Evolutionary conservation across 1,140 invertebrate species (phyloP), one percentile per base, ranked within the genome.

Genomic region (Zaprionus tsacasi): DNA sequence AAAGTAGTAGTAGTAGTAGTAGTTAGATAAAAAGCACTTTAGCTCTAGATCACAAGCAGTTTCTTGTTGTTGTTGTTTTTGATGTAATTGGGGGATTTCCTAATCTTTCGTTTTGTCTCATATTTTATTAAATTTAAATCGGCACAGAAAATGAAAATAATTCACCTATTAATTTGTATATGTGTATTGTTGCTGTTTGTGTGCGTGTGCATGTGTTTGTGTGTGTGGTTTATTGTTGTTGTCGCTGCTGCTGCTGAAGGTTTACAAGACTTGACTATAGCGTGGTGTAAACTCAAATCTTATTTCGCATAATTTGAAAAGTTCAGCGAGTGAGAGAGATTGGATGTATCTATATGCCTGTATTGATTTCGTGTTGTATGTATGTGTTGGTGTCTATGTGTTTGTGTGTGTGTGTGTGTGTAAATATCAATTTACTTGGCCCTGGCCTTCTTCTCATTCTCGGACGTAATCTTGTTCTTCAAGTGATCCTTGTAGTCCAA

Each of bases 401-500:
- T 56, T 17, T 43, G 50, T 54, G 17, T 40, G 52, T 65, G 55
- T 56, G 21, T 64, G 43, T 52, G 38, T 54, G 35, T 65, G 33
- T 79, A 15, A 61, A 13, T 70, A 64, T 79, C 64, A 89, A 85
- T 55, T 89, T 88, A 81, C 58, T 81, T 89, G 36, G 54, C 83
- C 78, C 89, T 91, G 66, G 91, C 86, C 68, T 92, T 92, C 73
- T 70, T 86, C 59, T 91, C 86, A 45, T 92, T 90, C 61, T 92
- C 91, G 30, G 90, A 79, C 35, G 75, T 80, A 65, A 92, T 92
- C 77, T 91, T 92, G 15, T 83, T 89, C 72, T 98, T 98, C 33
- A 99, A 94, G 93, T 98, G 96, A 82, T 99, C 96, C 93, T 99
- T 99, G 94, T 99, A 99, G 54, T 96, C 95, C 78, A 98, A 95